These are phyloP conservation scores for Ammodytes dubius DNA, from an alignment of 2,113 vertebrate genomes.

Conservation along the genomic window DNA sequence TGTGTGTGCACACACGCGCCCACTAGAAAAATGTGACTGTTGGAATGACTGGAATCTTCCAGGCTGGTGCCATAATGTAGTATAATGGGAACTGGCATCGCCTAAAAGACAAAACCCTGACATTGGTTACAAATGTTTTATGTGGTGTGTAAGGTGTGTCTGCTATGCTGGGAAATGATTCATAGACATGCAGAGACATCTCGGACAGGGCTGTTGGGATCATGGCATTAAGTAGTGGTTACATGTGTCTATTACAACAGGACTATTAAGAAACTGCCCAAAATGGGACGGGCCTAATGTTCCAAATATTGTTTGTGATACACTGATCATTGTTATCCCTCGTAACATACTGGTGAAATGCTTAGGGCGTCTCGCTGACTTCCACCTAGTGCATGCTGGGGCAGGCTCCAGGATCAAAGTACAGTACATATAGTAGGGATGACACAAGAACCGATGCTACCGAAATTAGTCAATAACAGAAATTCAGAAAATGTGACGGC, in stretches of 20 bases:
- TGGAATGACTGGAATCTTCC: slow-evolving; percentile 56
- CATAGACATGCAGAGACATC: slow-evolving; percentile 1
- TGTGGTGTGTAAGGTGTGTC: slow-evolving; percentile 26
- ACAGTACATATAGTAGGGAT: too few species aligned
- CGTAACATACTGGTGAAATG: not conserved
- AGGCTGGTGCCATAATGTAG: slow-evolving; percentile 9
- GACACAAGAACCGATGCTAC: too few species aligned
- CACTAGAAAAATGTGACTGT: slow-evolving; percentile 40
- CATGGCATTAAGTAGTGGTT: slow-evolving; percentile 19
- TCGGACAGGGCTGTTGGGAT: slow-evolving; percentile 21
- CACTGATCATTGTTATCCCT: not conserved
- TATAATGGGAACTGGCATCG: slow-evolving; percentile 14
- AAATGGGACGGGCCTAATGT: slow-evolving; percentile 1
- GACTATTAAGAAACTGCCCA: slow-evolving; percentile 24
- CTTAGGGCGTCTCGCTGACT: slow-evolving; percentile 25
- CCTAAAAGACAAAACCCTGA: slow-evolving; percentile 11
- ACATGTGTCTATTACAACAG: not conserved
- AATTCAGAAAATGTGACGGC: too few species aligned
- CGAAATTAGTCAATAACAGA: too few species aligned
- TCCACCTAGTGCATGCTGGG: not conserved
- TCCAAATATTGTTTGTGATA: not conserved
- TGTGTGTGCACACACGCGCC: too few species aligned
- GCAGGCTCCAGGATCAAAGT: not conserved
- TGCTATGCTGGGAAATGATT: slow-evolving; percentile 28
- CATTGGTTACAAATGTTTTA: slow-evolving; percentile 19